These are phyloP conservation scores for Schlechtendalia chinensis DNA, from an alignment of 1,140 invertebrate genomes.

Conservation along the genomic window DNA sequence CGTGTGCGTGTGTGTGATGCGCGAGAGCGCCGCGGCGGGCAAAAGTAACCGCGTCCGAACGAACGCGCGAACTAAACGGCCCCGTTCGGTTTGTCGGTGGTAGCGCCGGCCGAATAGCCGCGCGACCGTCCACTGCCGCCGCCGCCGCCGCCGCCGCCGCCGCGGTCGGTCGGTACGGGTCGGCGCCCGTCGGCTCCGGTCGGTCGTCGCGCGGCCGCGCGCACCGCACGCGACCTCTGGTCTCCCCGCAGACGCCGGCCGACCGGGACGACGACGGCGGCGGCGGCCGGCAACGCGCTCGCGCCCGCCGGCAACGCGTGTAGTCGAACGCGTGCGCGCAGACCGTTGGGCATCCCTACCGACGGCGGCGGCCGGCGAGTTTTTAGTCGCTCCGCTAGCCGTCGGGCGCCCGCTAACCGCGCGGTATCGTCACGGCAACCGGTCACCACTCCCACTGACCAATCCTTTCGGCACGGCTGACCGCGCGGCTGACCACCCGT, in stretches of 20 bases:
- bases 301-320: neutral
- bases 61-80: conserved; percentile 45
- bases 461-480: conserved; percentile 42
- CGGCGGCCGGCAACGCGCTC: neutral
- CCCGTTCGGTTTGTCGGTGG: conserved; percentile 43
- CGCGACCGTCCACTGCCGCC: conserved; percentile 22
- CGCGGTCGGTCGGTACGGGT: neutral
- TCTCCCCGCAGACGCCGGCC: neutral
- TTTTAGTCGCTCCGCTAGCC: neutral
- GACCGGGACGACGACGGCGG: neutral
- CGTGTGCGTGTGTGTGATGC: conserved; percentile 5
- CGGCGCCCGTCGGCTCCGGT: neutral
- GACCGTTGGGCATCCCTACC: conserved; percentile 39
- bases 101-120: conserved; percentile 39
- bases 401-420: conserved; percentile 31
- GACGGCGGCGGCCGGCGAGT: neutral
- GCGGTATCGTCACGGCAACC: conserved; percentile 33
- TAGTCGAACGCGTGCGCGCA: neutral
- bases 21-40: neutral
- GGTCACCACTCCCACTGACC: conserved; percentile 50
- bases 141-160: too few relatives aligned
- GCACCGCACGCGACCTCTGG: conserved; percentile 47
- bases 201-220: conserved; percentile 29
- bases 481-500: neutral
- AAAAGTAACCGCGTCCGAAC: conserved; percentile 45